A percentile compares a stretch with the other conserved stretches of the same genome.
These are phyloP conservation scores for Archegozetes longisetosus DNA, from an alignment of 1,140 invertebrate genomes.

Conservation along the genomic window DNA sequence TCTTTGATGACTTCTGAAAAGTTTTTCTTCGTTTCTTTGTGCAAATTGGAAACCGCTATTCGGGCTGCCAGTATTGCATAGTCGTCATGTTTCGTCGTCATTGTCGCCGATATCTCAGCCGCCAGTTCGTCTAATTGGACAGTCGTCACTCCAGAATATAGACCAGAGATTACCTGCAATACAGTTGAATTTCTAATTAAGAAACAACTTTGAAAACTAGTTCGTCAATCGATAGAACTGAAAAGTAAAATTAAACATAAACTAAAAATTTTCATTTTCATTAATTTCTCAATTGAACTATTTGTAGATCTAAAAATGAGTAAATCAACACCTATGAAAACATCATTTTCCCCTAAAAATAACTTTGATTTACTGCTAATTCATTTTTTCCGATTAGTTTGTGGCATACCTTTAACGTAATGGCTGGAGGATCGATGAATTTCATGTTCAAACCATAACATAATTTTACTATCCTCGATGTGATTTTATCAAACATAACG, in stretches of 20 bases:
- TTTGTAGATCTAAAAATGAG: no score
- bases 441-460: constrained; percentile 92
- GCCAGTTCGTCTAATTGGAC: constrained; percentile 92
- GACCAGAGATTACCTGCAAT: constrained; percentile 57
- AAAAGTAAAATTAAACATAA: no score
- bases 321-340: not conserved
- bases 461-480: constrained; percentile 79
- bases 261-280: no score
- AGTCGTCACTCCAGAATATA: constrained; percentile 91
- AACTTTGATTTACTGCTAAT: not conserved
- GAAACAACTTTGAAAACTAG: no score
- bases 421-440: constrained; percentile 76
- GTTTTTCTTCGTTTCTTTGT: constrained; percentile 85
- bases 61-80: constrained; percentile 89
- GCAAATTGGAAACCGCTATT: constrained; percentile 90
- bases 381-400: not conserved
- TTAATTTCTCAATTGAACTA: no score
- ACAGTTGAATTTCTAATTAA: no score
- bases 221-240: no score
- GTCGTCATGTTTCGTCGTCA: constrained; percentile 92
- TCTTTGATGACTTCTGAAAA: constrained; percentile 87
- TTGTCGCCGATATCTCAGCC: constrained; percentile 85
- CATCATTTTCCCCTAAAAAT: not conserved
- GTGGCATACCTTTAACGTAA: constrained; percentile 52
- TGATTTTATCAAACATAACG: constrained; percentile 96